Evolutionary conservation across 2,888 invertebrate genomes (phyloP), one percentile per base, ranked within the genome.

Genomic region (Ectropis crepuscularia): DNA sequence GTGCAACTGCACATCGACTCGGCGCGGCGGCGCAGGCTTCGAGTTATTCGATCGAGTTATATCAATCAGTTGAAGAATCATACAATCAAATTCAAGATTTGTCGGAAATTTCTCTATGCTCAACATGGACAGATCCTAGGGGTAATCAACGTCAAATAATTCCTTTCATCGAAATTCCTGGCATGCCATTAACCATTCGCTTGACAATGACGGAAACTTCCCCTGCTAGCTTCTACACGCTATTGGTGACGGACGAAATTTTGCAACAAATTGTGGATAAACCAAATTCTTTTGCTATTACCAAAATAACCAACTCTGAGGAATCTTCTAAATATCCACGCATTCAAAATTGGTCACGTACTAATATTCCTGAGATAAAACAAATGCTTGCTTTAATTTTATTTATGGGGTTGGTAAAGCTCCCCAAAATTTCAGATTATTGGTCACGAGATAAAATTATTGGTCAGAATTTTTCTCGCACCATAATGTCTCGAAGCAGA

Each of bases 371-470:
- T 43, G 43, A 43, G 43, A 43, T 43, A 10, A 43, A 79, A 73
- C 57, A 60, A 10, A 79, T 79, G 70, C 76, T 80, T 65, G 67
- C 73, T 6, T 66, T 81, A 41, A 68, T 80, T 62, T 66, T 82
- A 60, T 80, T 67, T 59, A 80, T 81, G 78, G 79, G 76, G 60
- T 46, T 80, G 51, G 74, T 74, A 46, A 73, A 72, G 66, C 70
- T 77, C 49, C 76, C 74, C 0, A 77, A 72, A 74, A 50, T 80
- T 46, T 54, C 71, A 37, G 67, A 77, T 67, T 80, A 80, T 74
- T 80, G 79, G 79, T 71, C 67, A 9, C 73, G 9, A 60, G 63
- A 75, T 65, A 54, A 71, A 61, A 71, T 70, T 16, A 68, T 72
- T 48, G 65, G 70, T 12, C 74, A 72, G 66, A 45, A 65, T 55